phyloP scores from a whole-genome alignment of 2,797 vertebrate species.

The Scyliorhinus canicula region DNA sequence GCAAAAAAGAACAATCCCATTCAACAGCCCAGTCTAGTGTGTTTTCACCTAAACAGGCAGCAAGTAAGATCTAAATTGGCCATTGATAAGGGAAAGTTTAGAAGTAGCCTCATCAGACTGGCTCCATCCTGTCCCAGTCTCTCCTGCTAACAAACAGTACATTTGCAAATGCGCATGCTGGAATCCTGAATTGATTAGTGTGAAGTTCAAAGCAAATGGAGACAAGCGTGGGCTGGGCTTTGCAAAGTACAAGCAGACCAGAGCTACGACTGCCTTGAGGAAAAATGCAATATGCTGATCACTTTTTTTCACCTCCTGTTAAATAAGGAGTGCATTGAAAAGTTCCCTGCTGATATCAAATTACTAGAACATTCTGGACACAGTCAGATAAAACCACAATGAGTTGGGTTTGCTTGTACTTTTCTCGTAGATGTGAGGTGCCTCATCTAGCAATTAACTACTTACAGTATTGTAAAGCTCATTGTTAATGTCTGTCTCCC shows the following conservation, averaged over 20 bases:
- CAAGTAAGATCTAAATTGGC: background rate
- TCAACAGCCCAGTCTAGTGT: background rate
- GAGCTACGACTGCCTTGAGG: constrained; percentile 2
- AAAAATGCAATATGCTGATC: background rate
- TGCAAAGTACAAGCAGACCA: background rate
- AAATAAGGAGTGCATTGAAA: constrained; percentile 5
- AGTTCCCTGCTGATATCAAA: constrained; percentile 10
- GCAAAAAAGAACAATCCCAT: background rate
- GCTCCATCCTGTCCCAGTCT: background rate
- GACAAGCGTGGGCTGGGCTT: background rate
- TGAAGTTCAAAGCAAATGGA: constrained; percentile 35
- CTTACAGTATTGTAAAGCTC: background rate
- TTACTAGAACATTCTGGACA: background rate
- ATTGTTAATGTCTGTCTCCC: constrained; percentile 20
- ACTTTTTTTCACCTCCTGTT: background rate
- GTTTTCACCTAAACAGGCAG: background rate
- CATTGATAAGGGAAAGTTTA: constrained; percentile 22
- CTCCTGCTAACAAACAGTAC: background rate
- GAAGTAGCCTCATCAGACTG: background rate
- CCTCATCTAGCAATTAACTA: background rate
- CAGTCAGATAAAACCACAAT: constrained; percentile 27
- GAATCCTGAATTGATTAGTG: background rate
- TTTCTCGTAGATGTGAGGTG: background rate
- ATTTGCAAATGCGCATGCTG: constrained; percentile 12
- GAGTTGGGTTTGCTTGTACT: background rate